Conservation (phyloP, 2,888 invertebrate genomes). For the Tanytarsus gracilentus region DNA sequence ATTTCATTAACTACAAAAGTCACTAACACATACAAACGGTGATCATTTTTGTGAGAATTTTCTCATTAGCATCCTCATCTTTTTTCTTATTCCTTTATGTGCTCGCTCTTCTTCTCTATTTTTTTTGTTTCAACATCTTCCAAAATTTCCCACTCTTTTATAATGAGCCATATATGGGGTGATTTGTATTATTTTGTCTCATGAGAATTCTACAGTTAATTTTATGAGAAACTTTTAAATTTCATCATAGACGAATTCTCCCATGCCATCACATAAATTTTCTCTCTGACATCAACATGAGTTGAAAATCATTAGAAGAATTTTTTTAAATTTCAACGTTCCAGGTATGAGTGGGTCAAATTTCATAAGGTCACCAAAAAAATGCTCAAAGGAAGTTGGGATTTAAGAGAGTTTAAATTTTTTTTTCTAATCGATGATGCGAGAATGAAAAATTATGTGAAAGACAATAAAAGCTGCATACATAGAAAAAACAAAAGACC, state of each 20-base stretch:
- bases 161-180: background rate
- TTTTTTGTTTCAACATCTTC: background rate
- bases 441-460: background rate
- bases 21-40: no score
- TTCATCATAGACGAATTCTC: background rate
- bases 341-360: background rate
- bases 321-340: background rate
- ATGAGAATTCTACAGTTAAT: background rate
- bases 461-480: no score
- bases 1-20: no score
- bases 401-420: background rate
- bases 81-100: no score
- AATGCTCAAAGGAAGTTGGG: background rate
- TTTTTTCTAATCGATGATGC: background rate
- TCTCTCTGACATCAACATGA: conserved; percentile 35
- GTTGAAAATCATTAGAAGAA: conserved; percentile 2
- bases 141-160: background rate
- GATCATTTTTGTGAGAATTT: no score
- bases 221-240: background rate
- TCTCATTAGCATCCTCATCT: no score
- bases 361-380: conserved; percentile 2
- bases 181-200: background rate
- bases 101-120: no score
- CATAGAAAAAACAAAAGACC: no score
- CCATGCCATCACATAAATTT: background rate